Percentiles rank a stretch among this genome's conserved stretches.
Conservation (phyloP, 2,113 vertebrate genomes). For the Paratilapia polleni region DNA sequence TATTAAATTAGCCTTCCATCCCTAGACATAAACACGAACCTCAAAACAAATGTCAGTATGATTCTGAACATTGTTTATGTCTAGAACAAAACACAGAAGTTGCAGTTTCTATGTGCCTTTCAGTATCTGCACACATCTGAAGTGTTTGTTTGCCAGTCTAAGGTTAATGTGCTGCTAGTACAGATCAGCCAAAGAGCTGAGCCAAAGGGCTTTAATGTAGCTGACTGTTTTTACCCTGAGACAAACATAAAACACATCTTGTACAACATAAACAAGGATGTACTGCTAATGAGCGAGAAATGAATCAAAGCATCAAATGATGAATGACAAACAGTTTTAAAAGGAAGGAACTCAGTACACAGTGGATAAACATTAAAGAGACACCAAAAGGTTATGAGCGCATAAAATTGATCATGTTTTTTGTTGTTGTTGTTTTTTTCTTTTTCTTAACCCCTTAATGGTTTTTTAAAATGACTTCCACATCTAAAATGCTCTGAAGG, state of each 20-base stretch:
- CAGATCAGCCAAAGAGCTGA: background rate
- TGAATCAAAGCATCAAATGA: background rate
- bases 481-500: background rate
- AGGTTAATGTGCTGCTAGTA: background rate
- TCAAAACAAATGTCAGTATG: background rate
- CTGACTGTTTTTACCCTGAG: background rate
- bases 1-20: background rate
- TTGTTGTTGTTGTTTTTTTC: too few species aligned
- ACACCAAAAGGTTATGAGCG: background rate
- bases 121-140: background rate
- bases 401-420: background rate
- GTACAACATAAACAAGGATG: conserved; percentile 4
- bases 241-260: background rate
- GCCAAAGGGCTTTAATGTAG: background rate
- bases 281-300: background rate
- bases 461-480: background rate
- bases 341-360: background rate
- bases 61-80: background rate
- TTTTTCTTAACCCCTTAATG: too few species aligned
- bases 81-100: background rate
- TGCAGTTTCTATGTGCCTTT: background rate
- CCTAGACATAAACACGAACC: background rate
- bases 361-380: background rate
- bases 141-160: background rate
- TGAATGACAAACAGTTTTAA: background rate